Evolutionary conservation across 2,113 vertebrate species (phyloP).

Genomic region (Chaetops frenatus): DNA sequence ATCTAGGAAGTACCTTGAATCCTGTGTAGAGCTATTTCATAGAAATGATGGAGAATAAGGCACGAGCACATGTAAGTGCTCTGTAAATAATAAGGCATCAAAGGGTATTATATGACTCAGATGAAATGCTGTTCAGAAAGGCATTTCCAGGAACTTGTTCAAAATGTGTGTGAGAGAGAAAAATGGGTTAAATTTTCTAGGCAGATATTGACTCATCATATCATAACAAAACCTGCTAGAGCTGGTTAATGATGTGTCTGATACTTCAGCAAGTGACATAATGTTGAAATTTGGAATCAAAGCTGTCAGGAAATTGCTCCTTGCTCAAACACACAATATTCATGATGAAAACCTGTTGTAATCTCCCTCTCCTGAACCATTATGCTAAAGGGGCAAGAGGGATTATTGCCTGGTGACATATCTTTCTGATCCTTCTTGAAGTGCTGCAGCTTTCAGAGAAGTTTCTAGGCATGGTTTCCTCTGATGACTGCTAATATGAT

Average conservation of each 20-base stretch:
- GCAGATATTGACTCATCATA: constrained; percentile 61
- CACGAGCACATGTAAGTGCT: not conserved
- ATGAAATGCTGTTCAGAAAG: not conserved
- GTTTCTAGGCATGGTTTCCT: constrained; percentile 30
- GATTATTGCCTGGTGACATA: constrained; percentile 9
- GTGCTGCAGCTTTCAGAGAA: constrained; percentile 29
- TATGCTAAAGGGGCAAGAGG: constrained; percentile 5
- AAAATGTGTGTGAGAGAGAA: not conserved
- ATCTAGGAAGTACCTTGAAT: not conserved
- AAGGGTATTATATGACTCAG: not conserved
- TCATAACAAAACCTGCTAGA: constrained; percentile 64
- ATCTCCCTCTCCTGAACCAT: constrained; percentile 30
- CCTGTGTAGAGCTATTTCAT: not conserved
- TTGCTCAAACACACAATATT: constrained; percentile 47
- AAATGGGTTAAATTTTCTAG: constrained; percentile 51
- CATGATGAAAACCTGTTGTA: constrained; percentile 60
- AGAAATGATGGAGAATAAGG: not conserved
- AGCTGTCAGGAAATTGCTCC: constrained; percentile 57
- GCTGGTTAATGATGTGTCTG: constrained; percentile 64
- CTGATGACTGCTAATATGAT: constrained; percentile 22
- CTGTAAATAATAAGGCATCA: not conserved
- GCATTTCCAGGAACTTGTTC: not conserved
- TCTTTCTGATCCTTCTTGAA: constrained; percentile 46
- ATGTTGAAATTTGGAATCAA: constrained; percentile 67
- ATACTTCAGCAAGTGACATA: constrained; percentile 64